Evolutionary conservation across 2,113 vertebrate species (phyloP).

Genomic region (Mormyrus iriodes): DNA sequence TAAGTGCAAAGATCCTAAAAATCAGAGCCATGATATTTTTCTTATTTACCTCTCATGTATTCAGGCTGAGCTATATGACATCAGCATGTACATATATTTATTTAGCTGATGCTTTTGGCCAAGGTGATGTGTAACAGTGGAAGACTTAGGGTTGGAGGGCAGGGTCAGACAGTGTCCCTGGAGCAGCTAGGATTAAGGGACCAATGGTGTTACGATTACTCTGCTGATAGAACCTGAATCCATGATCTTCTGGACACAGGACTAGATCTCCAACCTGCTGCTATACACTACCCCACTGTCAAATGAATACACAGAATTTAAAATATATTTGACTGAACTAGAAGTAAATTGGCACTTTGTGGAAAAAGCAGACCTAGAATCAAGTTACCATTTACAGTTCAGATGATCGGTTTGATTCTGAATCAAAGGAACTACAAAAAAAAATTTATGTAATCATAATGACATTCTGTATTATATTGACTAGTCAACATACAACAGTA

Average conservation of each 20-base stretch:
- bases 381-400: background rate
- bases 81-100: no score
- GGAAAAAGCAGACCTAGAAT: background rate
- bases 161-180: no score
- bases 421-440: background rate
- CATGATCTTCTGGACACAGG: no score
- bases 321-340: background rate
- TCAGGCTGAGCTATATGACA: background rate
- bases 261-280: no score
- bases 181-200: no score
- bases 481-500: background rate
- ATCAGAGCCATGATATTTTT: background rate
- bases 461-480: background rate
- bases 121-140: no score
- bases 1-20: background rate
- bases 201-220: no score
- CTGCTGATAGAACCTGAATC: no score
- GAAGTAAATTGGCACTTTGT: background rate
- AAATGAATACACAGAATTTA: no score
- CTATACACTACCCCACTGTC: no score
- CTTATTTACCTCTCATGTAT: background rate
- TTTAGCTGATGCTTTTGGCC: no score
- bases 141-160: no score
- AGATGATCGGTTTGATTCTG: background rate
- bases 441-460: background rate